These are phyloP conservation scores for Hirtodrosophila confusa DNA, from an alignment of 2,888 invertebrate species.

Conservation along the genomic window DNA sequence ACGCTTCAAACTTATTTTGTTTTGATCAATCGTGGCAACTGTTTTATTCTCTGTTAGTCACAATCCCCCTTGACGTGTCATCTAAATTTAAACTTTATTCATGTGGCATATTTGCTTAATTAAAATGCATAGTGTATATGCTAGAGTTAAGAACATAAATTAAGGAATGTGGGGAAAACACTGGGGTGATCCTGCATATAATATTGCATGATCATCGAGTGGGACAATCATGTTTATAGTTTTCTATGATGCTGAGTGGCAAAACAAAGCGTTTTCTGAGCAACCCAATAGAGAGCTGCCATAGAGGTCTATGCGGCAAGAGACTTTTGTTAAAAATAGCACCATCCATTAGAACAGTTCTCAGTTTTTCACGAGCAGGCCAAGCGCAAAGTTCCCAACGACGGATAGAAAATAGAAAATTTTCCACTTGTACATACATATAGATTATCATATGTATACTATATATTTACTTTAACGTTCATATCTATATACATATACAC, in stretches of 20 bases:
- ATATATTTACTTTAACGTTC: constrained; percentile 21
- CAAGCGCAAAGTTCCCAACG: constrained; percentile 78
- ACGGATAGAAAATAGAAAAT: constrained; percentile 47
- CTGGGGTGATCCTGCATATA: constrained; percentile 26
- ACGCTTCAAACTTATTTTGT: constrained; percentile 41
- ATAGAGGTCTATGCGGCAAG: background rate
- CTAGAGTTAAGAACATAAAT: constrained; percentile 28
- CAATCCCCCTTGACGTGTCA: constrained; percentile 68
- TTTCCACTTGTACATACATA: constrained; percentile 47
- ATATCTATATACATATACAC: constrained; percentile 5
- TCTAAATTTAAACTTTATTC: constrained; percentile 65
- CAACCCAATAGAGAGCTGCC: constrained; percentile 20
- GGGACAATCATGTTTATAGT: constrained; percentile 3
- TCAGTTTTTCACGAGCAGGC: constrained; percentile 83
- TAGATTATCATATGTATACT: constrained; percentile 46
- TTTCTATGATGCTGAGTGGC: background rate
- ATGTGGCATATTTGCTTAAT: constrained; percentile 61
- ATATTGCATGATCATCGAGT: constrained; percentile 7
- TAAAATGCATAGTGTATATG: constrained; percentile 55
- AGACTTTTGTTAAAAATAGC: constrained; percentile 81
- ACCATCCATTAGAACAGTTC: constrained; percentile 49
- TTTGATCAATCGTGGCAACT: constrained; percentile 57
- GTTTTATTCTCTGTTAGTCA: constrained; percentile 59
- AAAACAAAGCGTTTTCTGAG: constrained; percentile 26
- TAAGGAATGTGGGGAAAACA: constrained; percentile 42